Conservation (phyloP, 2,113 vertebrate species). For the Brienomyrus longianalis region DNA sequence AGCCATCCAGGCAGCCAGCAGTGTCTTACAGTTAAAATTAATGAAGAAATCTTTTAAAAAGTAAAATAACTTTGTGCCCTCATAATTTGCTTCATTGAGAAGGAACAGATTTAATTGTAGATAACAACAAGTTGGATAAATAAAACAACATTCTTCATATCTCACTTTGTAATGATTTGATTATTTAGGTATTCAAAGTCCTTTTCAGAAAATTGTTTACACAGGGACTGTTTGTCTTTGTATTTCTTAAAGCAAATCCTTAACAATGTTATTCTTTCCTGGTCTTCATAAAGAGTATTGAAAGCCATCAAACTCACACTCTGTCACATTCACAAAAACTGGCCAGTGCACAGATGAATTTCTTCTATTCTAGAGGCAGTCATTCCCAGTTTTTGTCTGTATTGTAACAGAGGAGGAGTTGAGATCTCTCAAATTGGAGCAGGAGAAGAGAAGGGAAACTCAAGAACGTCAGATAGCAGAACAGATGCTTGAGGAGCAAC, state of each 20-base stretch:
- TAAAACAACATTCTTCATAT: not conserved
- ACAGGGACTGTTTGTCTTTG: not conserved
- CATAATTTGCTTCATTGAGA: not conserved
- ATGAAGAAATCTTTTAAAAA: not conserved
- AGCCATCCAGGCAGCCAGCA: not conserved
- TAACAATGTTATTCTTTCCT: not conserved
- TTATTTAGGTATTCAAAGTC: not conserved
- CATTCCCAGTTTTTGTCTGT: not conserved
- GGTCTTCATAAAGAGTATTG: not conserved
- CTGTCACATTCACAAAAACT: not conserved
- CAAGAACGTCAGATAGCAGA: not conserved
- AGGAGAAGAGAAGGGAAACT: conserved; percentile 1
- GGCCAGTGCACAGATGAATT: not conserved
- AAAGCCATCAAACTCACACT: not conserved
- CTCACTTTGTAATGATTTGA: not conserved
- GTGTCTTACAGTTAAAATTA: not conserved
- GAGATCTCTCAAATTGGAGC: not conserved
- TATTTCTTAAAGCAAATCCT: not conserved
- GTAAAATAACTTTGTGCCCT: not conserved
- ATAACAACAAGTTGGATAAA: not conserved
- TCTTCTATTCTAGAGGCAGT: not conserved
- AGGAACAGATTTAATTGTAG: not conserved
- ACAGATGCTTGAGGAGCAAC: not conserved
- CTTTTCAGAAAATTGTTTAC: not conserved
- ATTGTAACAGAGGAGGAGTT: not conserved